Percentiles rank a stretch among this genome's conserved stretches.
phyloP scores from a whole-genome alignment of 2,888 invertebrate genomes.

The Leucophenga montana region DNA sequence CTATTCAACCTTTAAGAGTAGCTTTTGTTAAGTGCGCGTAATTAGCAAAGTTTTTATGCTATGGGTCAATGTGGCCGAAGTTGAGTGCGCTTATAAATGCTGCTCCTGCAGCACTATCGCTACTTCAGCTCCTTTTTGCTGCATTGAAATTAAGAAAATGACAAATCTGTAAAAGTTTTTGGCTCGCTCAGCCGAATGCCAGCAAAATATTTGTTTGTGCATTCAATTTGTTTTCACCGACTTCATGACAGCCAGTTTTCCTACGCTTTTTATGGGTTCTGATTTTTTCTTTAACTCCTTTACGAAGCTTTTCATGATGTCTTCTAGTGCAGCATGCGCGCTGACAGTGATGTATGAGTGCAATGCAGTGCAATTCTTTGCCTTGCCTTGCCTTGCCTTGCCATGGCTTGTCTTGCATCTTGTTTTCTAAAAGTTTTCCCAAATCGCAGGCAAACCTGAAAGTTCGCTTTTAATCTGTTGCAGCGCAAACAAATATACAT shows the following conservation, averaged over 20 bases:
- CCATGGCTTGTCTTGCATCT: too few relatives aligned
- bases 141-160: slow-evolving; percentile 25
- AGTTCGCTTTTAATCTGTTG: too few relatives aligned
- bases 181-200: slow-evolving; percentile 13
- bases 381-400: too few relatives aligned
- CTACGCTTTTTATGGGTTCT: neutral
- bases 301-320: neutral
- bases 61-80: neutral
- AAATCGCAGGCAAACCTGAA: too few relatives aligned
- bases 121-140: neutral
- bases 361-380: neutral
- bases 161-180: slow-evolving; percentile 24
- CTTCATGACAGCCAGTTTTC: neutral
- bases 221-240: slow-evolving; percentile 21
- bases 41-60: slow-evolving; percentile 51
- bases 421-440: too few relatives aligned
- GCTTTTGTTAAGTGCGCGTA: slow-evolving; percentile 58
- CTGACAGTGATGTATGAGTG: slow-evolving; percentile 28
- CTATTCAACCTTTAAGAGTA: slow-evolving; percentile 4
- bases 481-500: too few relatives aligned
- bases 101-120: too few relatives aligned
- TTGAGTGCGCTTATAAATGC: neutral
- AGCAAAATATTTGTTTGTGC: slow-evolving; percentile 7
- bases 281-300: neutral
- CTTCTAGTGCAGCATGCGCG: slow-evolving; percentile 3